These are phyloP conservation scores for Paramuricea clavata DNA, from an alignment of 92 coral and sea anemone species.

Conservation along the genomic window DNA sequence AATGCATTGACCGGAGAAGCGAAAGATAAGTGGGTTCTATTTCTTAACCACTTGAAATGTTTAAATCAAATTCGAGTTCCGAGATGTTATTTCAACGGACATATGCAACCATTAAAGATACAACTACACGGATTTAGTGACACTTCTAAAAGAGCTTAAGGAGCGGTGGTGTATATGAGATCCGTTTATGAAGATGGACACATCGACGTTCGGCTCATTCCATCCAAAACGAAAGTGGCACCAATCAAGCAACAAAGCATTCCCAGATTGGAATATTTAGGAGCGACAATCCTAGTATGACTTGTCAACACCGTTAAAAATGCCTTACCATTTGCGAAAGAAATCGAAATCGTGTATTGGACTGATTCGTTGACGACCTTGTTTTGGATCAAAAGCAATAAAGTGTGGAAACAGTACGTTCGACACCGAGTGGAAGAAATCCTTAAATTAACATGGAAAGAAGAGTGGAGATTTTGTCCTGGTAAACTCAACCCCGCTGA, in stretches of 20 bases:
- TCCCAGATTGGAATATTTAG: background rate
- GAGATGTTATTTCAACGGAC: conserved; percentile 40
- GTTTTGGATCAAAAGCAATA: background rate
- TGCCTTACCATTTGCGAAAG: background rate
- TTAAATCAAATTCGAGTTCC: conserved; percentile 56
- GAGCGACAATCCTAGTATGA: background rate
- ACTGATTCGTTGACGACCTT: background rate
- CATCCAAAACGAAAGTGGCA: background rate
- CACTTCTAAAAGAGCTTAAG: conserved; percentile 64
- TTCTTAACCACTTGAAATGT: conserved; percentile 1
- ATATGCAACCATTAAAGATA: conserved; percentile 13
- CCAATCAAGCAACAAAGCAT: too few species aligned
- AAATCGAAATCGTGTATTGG: background rate
- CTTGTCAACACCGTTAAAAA: background rate
- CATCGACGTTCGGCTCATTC: background rate
- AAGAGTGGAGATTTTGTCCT: conserved; percentile 2
- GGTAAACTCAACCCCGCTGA: too few species aligned
- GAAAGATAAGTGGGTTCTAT: conserved; percentile 28
- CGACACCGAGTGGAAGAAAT: background rate
- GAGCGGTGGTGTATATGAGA: conserved; percentile 54
- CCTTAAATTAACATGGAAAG: background rate
- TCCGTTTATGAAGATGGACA: conserved; percentile 49
- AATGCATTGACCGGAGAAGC: conserved; percentile 9
- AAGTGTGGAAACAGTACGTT: background rate
- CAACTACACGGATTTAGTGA: conserved; percentile 65